Evolutionary conservation across 1,140 invertebrate species (phyloP), one percentile per base, ranked within the genome.

Genomic region (Papilio dardanus): DNA sequence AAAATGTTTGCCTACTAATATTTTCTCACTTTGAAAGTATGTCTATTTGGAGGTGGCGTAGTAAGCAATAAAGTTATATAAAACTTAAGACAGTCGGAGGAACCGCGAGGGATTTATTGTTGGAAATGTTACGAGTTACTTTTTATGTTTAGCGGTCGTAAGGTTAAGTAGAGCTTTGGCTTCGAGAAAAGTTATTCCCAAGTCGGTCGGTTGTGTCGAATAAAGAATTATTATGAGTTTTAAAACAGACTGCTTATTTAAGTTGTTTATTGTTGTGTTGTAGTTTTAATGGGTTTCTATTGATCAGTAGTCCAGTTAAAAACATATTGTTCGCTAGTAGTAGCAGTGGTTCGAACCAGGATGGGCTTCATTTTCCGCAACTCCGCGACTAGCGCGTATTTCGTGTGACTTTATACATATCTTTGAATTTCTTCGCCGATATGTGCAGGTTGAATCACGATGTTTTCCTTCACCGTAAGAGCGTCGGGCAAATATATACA

Each of bases 41-140:
- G 71, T 35, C 30, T 73, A 58, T 73, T 54, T 14, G 14, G 50
- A n/a, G 7, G 1, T n/a, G 21, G 42, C n/a, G 8, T 58, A 1
- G 24, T 19, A 16, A 35, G 42, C 31, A 58, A 73, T 73, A 73
- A 58, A 73, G 30, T 73, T 73, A 21, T 35, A 58, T 73, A 73
- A 71, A 73, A 73, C 71, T 33, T 73, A 58, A 73, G 71, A 73
- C 42, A 58, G 19, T 33, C 40, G 33, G 12, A 68, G 46, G 35
- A 73, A 54, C 71, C 46, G 14, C 71, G 10, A 19, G 71, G 71
- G 50, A 58, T 73, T 73, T 73, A 58, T 73, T n/a, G 30, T 54
- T 58, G 46, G 42, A 58, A 73, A 28, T 73, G 42, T 50, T 54
- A 73, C 71, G 35, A 54, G 42, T 73, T 35, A 54, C 67, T 68